Evolutionary conservation across 1,140 invertebrate species (phyloP), one percentile per base, ranked within the genome.

Genomic region (Muscidifurax raptorellus): DNA sequence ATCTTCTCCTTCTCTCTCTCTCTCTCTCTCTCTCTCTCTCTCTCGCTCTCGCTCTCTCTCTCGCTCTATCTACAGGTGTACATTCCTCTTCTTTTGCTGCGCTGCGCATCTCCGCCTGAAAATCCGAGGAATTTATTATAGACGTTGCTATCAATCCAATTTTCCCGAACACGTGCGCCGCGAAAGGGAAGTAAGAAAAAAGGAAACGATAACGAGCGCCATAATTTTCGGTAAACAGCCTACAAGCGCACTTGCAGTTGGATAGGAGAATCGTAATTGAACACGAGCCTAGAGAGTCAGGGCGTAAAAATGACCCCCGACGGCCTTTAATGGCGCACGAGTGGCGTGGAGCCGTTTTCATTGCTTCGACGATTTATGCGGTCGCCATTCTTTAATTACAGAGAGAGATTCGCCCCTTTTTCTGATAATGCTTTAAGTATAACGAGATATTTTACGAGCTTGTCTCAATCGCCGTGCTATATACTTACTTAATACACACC

Each of bases 381-480:
- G 18, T 72, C 15, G 71, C 71, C 71, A 36, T 36, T 36, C 71
- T 72, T 36, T 36, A 72, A 72, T 72, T 72, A 71, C 44, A 59
- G 15, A 22, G 18, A 15, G 52, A 59, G 22, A 59, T 59, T 59
- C 18, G 18, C 52, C 52, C 10, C 36, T 27, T 78, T 36, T 52
- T 52, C 44, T 15, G 71, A 72, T 22, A 30, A 15, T 28, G 40
- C n/a, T 10, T 59, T 52, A 79, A n/a, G n/a, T 79, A 66, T 30
- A 80, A 47, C 36, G 64, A 9, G 78, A 69, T 66, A n/a, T 80
- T 80, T 80, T 80, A 71, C 79, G 36, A 47, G 36, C 67, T 4
- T 47, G 47, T 64, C 76, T 78, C 52, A 78, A 78, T 78, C 28
- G 15, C 18, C 32, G 36, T 7, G 22, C 44, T 47, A 47, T 15